Base-by-base conservation (phyloP, 1,140 invertebrate genomes). In the Tribolium castaneum region DNA sequence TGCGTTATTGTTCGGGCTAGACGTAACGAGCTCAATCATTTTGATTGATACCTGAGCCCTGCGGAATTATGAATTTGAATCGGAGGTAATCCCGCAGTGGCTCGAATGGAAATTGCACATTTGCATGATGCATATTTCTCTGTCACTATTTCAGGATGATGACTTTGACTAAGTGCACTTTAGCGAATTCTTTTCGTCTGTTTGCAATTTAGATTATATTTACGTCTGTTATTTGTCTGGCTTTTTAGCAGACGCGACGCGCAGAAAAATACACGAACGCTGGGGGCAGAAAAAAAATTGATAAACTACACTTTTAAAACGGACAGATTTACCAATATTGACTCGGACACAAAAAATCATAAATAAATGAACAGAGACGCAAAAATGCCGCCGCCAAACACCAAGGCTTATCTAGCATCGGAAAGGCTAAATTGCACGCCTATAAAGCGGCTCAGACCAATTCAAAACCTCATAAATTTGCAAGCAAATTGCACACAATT, bases 31-130 rank as follows among this genome's bases (percentile, higher is more conserved):
- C 59, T 66, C 59, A 66, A 66, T 79, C 72, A 79, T 39, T 76
- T 59, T 79, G 78, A 79, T 79, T 49, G 25, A 79, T 79, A 79
- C 73, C 74, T 79, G 49, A 54, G 71, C 49, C 35, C 59, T 10
- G 52, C 54, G 45, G 62, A 79, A 79, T 79, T 79, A 79, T 79
- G 72, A 78, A 78, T 78, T 76, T 76, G 54, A 76, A 79, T 79
- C 52, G 71, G 49, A 73, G 71, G 71, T 73, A 54, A 73, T 73
- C 71, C 45, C 70, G 59, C 73, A 56, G 54, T 72, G 78, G 66
- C 62, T 72, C 62, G 79, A 76, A 80, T 76, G 76, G 79, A 80
- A 80, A 78, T 80, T 80, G 77, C 76, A 78, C 77, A 78, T 80
- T 80, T 80, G 76, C 79, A 80, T 80, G 72, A 71, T 78, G 62